Conservation (phyloP, 2,797 vertebrate genomes). For the Distichodus sexfasciatus region DNA sequence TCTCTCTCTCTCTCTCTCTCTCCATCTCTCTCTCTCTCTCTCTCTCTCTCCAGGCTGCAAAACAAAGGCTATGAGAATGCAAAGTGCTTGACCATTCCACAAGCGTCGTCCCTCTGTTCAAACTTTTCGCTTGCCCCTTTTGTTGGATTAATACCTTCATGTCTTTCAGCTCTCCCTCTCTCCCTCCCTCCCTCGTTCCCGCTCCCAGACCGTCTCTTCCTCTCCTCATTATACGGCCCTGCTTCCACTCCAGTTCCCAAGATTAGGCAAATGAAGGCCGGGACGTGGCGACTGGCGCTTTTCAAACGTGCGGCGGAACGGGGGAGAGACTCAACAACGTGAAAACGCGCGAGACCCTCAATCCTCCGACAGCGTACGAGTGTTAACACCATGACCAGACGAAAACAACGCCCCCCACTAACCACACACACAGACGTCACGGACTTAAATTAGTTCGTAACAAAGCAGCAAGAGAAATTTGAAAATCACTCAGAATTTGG, state of each 20-base stretch:
- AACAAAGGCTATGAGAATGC: conserved; percentile 71
- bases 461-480: too few species aligned
- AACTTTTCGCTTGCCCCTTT: conserved; percentile 72
- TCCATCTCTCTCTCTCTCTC: conserved; percentile 37
- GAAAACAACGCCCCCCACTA: too few species aligned
- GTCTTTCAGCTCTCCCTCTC: conserved; percentile 68
- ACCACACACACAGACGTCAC: too few species aligned
- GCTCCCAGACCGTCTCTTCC: conserved; percentile 57
- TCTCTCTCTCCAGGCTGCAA: conserved; percentile 46
- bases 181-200: conserved; percentile 50
- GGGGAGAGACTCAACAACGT: conserved; percentile 45
- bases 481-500: too few species aligned
- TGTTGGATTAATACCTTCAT: conserved; percentile 79
- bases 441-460: too few species aligned
- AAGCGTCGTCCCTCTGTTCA: conserved; percentile 68
- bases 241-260: conserved; percentile 84
- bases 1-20: conserved; percentile 13
- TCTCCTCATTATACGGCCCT: conserved; percentile 74
- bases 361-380: too few species aligned
- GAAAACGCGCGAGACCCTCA: too few species aligned
- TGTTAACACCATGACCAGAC: too few species aligned
- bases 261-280: conserved; percentile 84
- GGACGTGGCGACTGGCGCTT: conserved; percentile 62
- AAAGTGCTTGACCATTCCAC: conserved; percentile 75
- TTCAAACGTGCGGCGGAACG: conserved; percentile 58